phyloP scores from a whole-genome alignment of 2,797 vertebrate species.

The Anabas testudineus region DNA sequence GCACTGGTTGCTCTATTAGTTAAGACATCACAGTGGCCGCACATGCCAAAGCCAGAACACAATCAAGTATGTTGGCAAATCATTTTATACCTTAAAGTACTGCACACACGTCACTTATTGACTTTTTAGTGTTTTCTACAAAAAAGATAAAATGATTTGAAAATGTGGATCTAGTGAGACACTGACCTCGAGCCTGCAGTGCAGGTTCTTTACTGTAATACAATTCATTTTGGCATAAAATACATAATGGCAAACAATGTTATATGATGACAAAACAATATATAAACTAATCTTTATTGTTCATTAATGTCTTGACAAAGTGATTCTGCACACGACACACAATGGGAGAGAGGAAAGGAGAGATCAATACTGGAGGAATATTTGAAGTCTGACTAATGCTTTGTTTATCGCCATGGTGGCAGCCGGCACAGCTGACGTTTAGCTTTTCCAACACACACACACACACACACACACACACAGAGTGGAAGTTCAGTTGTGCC shows the following conservation, averaged over 20 bases:
- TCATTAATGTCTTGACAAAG: not conserved
- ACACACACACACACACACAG: constrained; percentile 34
- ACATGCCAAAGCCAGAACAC: not conserved
- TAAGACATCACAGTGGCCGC: not conserved
- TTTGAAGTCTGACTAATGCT: constrained; percentile 49
- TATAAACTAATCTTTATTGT: too few relatives aligned
- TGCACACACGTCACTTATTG: not conserved
- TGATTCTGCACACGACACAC: constrained; percentile 15
- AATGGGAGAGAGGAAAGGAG: constrained; percentile 11
- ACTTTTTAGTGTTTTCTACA: not conserved
- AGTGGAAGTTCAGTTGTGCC: constrained; percentile 43
- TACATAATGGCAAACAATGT: not conserved
- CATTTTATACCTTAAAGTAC: too few relatives aligned
- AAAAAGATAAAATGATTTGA: too few relatives aligned
- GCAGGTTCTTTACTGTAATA: not conserved
- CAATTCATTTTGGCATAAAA: not conserved
- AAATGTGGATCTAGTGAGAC: not conserved
- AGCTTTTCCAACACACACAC: constrained; percentile 55
- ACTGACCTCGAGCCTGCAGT: too few relatives aligned
- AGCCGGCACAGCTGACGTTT: constrained; percentile 60
- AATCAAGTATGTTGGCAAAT: not conserved
- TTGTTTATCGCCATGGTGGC: constrained; percentile 35
- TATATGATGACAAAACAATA: too few relatives aligned
- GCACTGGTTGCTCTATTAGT: not conserved
- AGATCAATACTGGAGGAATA: constrained; percentile 18